Evolutionary conservation across 2,113 vertebrate species (phyloP).

Genomic region (Cavia aperea): DNA sequence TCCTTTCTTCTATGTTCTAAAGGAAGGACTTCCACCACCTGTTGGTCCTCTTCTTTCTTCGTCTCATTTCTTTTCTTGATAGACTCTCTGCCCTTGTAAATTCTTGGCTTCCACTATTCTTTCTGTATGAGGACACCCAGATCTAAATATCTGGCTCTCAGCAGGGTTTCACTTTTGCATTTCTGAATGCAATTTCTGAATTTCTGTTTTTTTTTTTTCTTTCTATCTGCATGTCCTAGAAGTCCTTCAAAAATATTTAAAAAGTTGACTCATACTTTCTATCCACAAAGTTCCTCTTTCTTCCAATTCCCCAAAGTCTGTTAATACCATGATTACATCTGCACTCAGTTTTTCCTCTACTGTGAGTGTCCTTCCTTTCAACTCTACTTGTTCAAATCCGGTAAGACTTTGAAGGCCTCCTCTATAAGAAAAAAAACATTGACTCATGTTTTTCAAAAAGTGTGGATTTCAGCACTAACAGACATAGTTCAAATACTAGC

Average conservation of each 20-base stretch:
- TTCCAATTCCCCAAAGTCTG: background rate
- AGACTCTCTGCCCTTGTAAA: background rate
- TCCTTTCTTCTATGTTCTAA: background rate
- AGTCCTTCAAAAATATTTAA: background rate
- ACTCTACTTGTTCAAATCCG: background rate
- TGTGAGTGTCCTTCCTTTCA: background rate
- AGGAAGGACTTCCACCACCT: background rate
- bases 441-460: background rate
- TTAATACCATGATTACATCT: too few species aligned
- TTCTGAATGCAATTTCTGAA: background rate
- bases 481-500: background rate
- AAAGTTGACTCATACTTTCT: slow-evolving; percentile 13
- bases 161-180: background rate
- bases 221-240: background rate
- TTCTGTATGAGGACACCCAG: background rate
- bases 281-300: slow-evolving; percentile 24
- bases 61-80: background rate
- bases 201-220: background rate
- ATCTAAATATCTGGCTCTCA: background rate
- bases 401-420: background rate
- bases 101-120: background rate
- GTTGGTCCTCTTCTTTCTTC: background rate
- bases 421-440: background rate
- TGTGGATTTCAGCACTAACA: background rate
- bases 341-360: background rate